Base-by-base conservation (phyloP, 2,113 vertebrate genomes). In the Indri indri region DNA sequence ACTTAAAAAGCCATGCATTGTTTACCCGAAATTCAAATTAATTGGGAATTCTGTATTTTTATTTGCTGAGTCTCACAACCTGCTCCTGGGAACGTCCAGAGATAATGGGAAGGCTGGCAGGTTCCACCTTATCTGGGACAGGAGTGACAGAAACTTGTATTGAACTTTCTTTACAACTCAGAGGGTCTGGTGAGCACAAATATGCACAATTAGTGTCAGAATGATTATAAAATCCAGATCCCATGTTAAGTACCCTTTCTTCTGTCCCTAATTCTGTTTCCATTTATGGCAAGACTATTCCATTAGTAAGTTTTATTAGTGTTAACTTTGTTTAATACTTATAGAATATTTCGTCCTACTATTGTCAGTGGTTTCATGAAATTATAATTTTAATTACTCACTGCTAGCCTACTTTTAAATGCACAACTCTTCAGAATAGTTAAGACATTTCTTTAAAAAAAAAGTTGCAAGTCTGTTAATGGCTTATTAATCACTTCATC, bases 161-260 rank as follows among this genome's bases (percentile, higher is more conserved):
- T 83, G 50, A 94, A 76, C 82, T 94, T 96, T 65, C 61, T 84
- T 87, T 92, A 65, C 34, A 59, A 32, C 57, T 97, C 70, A 32
- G 70, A 83, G 34, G 54, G 37, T 57, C 76, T 57, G 45, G 52
- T 40, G 87, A 90, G 76, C 27, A 84, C 54, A 91, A 94, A 95
- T 47, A 68, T 52, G 54, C 73, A 90, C 34, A 95, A 88, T 97
- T 96, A 90, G 71, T 86, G 61, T 93, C 97, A 96, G 86, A 54
- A 80, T 20, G 77, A 87, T 80, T 93, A 87, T 90, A 32, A 92
- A 93, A 77, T 50, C 73, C 84, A 96, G 88, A 88, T 81, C 65
- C 81, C 66, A 34, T 40, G 52, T 86, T 65, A 82, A 82, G 42
- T 73, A 34, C 83, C 42, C 34, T 93, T 91, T 94, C 71, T 74